phyloP scores from a whole-genome alignment of 2,797 vertebrate species.

The Cyprinodon diabolis region DNA sequence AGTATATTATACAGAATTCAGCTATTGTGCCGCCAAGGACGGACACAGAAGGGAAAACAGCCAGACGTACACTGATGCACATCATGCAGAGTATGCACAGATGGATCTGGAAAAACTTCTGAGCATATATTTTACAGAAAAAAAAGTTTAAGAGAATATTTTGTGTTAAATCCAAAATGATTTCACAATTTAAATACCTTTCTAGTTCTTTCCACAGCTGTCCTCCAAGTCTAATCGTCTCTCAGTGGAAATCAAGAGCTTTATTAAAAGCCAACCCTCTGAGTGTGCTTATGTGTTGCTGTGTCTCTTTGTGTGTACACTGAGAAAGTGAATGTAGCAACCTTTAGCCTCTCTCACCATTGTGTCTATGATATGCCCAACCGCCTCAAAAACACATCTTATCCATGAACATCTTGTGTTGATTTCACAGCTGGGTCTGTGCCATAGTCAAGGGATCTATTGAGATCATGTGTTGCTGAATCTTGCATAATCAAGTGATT shows the following conservation, averaged over 20 bases:
- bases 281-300: slow-evolving; percentile 52
- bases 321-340: slow-evolving; percentile 55
- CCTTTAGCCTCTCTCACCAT: slow-evolving; percentile 73
- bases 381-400: slow-evolving; percentile 59
- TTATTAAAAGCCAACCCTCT: slow-evolving; percentile 51
- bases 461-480: slow-evolving; percentile 8
- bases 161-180: not conserved
- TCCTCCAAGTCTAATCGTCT: slow-evolving; percentile 48
- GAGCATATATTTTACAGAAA: slow-evolving; percentile 20
- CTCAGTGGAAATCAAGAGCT: slow-evolving; percentile 47
- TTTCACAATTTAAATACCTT: slow-evolving; percentile 32
- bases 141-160: not conserved
- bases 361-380: slow-evolving; percentile 50
- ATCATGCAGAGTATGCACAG: slow-evolving; percentile 31
- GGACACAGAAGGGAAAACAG: slow-evolving; percentile 59
- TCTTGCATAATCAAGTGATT: slow-evolving; percentile 13
- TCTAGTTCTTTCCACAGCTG: slow-evolving; percentile 57
- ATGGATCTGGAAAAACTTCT: slow-evolving; percentile 15
- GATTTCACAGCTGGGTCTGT: slow-evolving; percentile 57
- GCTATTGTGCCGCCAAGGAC: slow-evolving; percentile 78
- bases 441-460: slow-evolving; percentile 49
- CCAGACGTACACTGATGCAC: slow-evolving; percentile 23
- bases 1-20: slow-evolving; percentile 72
- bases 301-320: slow-evolving; percentile 48
- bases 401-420: slow-evolving; percentile 60